Evolutionary conservation across 2,888 invertebrate genomes (phyloP).

Genomic region (Strigamia crassipes): DNA sequence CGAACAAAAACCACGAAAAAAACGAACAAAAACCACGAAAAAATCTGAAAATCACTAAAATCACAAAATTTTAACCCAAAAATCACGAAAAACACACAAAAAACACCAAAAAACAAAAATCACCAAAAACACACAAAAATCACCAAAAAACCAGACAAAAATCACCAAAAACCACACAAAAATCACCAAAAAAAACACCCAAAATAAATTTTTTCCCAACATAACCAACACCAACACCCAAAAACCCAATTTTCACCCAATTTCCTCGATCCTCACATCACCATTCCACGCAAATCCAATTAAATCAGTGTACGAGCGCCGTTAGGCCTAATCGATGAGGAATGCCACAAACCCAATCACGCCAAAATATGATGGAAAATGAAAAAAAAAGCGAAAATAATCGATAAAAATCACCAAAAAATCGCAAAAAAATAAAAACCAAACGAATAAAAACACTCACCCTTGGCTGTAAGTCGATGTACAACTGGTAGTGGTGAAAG

Average conservation of each 20-base stretch:
- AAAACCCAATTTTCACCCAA: neutral
- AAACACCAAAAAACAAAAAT: neutral
- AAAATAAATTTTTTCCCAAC: neutral
- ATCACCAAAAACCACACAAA: too few relatives aligned
- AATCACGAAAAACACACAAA: too few relatives aligned
- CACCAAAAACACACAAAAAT: too few relatives aligned
- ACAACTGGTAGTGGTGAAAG: constrained; percentile 13
- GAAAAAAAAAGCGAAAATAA: neutral
- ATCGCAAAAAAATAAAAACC: neutral
- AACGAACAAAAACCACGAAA: too few relatives aligned
- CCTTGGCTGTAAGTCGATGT: constrained; percentile 31
- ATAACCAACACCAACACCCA: neutral
- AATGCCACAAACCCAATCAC: neutral
- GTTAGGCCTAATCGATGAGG: constrained; percentile 9
- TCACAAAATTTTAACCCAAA: too few relatives aligned
- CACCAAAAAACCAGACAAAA: too few relatives aligned
- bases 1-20: too few relatives aligned
- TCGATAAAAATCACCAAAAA: neutral
- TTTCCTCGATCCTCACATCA: neutral
- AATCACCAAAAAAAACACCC: too few relatives aligned
- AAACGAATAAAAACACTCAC: constrained; percentile 7
- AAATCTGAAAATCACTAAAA: too few relatives aligned
- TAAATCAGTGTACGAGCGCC: constrained; percentile 17
- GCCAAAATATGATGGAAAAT: neutral
- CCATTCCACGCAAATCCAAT: neutral